phyloP scores from a whole-genome alignment of 2,888 invertebrate species.

The Melangyna quadrimaculata region DNA sequence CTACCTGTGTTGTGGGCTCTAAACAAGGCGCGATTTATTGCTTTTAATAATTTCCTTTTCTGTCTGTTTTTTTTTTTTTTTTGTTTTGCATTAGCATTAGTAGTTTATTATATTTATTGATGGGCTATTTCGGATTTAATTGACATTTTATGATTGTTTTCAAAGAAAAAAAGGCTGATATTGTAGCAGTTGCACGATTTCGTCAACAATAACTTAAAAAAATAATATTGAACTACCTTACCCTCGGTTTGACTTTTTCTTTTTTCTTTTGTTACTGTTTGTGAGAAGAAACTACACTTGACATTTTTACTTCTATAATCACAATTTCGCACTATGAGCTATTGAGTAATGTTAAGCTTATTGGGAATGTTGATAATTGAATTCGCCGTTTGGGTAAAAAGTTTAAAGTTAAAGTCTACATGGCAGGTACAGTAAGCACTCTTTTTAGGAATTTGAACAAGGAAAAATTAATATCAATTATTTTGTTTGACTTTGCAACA shows the following conservation, averaged over 20 bases:
- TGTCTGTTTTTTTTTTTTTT: background rate
- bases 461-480: too few relatives aligned
- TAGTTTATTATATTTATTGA: slow-evolving; percentile 4
- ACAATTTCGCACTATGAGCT: background rate
- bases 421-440: too few relatives aligned
- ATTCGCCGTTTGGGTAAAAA: too few relatives aligned
- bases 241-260: background rate
- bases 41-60: background rate
- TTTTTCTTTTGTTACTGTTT: background rate
- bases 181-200: background rate
- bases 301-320: background rate
- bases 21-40: slow-evolving; percentile 35
- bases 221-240: slow-evolving; percentile 1
- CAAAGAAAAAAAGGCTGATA: background rate
- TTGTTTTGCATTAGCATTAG: slow-evolving; percentile 30
- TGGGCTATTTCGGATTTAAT: background rate
- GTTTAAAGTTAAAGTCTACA: too few relatives aligned
- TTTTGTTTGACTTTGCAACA: too few relatives aligned
- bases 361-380: background rate
- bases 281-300: background rate
- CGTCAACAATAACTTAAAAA: background rate
- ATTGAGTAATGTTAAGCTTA: background rate
- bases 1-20: slow-evolving; percentile 44
- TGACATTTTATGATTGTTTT: slow-evolving; percentile 27
- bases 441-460: too few relatives aligned